Base-by-base conservation (phyloP, 2,888 invertebrate genomes). In the Drosophila parthenogenetica region DNA sequence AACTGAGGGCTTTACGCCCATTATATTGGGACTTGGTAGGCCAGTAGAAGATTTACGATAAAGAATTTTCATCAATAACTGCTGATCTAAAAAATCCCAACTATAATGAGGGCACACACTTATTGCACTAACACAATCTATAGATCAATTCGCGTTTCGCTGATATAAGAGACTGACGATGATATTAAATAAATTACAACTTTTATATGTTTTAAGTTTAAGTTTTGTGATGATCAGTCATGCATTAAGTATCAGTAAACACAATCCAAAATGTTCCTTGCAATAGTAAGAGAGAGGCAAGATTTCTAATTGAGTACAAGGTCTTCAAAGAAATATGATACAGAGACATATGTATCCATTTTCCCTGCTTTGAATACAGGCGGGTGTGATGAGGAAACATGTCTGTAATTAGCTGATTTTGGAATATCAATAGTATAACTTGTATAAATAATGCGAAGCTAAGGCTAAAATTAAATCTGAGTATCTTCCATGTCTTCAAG, bases 11-110 rank as follows among this genome's bases (percentile, higher is more conserved):
- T 73, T 81, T 88, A 87, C 90, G 80, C 84, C 82, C 87, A 88
- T 90, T 91, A 90, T 91, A 92, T 92, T 92, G 92, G 92, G 92
- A 92, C 92, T 92, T 92, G 91, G 91, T 92, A 92, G 92, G 92
- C 92, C 92, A 92, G 92, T 92, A 92, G 92, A 90, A 76, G 54
- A 64, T 48, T 57, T 55, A 60, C 55, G 68, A 72, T 78, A 81
- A 54, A 60, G 55, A 17, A 54, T 60, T 55, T 25, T 69, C 70
- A 73, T 81, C 77, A 81, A 85, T 88, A 90, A 91, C 92, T 92
- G 90, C 92, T 92, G 92, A 91, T 92, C 92, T 92, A 92, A 91
- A 91, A 92, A 92, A 92, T 92, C 92, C 92, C 92, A 91, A 90
- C 91, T 89, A 91, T 89, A 91, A 90, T 90, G 83, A 77, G 81